Percentiles rank a stretch among this genome's conserved stretches.
These are phyloP conservation scores for Pyrocephalus nanus DNA, from an alignment of 2,797 vertebrate species.

Conservation along the genomic window DNA sequence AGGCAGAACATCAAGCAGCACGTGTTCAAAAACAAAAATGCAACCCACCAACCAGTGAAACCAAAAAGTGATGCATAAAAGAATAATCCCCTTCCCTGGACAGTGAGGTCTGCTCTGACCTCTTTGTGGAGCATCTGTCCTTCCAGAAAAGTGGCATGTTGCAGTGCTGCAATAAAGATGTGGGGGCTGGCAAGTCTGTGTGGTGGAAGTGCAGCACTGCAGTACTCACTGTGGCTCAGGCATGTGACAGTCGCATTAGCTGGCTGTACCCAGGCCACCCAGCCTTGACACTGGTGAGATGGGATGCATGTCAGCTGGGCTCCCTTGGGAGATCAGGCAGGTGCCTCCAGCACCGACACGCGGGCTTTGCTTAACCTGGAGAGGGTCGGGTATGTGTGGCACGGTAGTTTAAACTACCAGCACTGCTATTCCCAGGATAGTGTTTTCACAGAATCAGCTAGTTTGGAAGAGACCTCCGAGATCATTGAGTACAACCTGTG, in stretches of 20 bases:
- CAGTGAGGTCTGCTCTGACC: not conserved
- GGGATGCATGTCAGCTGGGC: not conserved
- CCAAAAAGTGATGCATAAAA: not conserved
- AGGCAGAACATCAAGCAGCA: not conserved
- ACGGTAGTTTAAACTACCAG: not conserved
- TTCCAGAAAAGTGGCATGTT: not conserved
- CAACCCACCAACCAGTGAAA: not conserved
- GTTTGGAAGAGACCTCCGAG: not conserved
- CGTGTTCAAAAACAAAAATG: rapidly evolving
- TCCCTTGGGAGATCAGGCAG: not conserved
- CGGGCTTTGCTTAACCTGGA: not conserved
- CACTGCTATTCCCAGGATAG: not conserved
- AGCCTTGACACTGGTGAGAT: not conserved
- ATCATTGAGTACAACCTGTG: not conserved
- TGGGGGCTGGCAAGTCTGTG: rapidly evolving
- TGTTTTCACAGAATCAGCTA: not conserved
- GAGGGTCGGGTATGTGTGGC: rapidly evolving
- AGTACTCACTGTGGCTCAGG: not conserved
- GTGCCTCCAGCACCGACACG: not conserved
- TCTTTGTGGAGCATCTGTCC: not conserved
- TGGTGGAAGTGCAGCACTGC: not conserved
- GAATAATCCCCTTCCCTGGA: not conserved
- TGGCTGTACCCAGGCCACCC: not conserved
- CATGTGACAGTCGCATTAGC: rapidly evolving
- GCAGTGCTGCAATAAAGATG: not conserved